Evolutionary conservation across 2,797 vertebrate species (phyloP).

Genomic region (Muraenolepis orangiensis): DNA sequence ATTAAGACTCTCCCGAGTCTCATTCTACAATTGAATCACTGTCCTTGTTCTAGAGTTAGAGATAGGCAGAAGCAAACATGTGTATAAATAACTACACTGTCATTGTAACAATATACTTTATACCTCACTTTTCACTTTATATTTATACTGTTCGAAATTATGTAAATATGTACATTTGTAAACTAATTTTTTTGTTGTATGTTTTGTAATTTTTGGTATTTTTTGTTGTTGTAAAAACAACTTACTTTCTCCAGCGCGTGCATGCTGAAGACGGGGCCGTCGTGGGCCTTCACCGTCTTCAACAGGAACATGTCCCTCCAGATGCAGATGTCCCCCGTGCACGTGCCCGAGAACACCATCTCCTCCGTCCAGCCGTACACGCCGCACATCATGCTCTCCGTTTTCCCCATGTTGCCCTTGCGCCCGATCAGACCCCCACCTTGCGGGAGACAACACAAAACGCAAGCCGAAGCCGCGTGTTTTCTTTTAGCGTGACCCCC

Average conservation of each 20-base stretch:
- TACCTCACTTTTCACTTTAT: too few relatives aligned
- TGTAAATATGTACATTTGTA: too few relatives aligned
- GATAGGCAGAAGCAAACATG: too few relatives aligned
- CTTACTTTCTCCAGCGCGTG: conserved; percentile 94
- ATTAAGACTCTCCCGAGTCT: too few relatives aligned
- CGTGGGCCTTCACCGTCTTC: conserved; percentile 97
- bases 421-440: conserved; percentile 94
- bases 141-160: too few relatives aligned
- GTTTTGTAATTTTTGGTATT: too few relatives aligned
- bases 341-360: conserved; percentile 95
- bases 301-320: conserved; percentile 97
- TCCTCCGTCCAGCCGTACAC: conserved; percentile 98
- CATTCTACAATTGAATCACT: too few relatives aligned
- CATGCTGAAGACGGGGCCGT: conserved; percentile 98
- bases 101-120: too few relatives aligned
- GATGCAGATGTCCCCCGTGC: conserved; percentile 93
- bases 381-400: conserved; percentile 96
- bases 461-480: neutral
- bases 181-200: too few relatives aligned
- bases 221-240: too few relatives aligned
- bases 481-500: neutral
- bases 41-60: too few relatives aligned
- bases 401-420: conserved; percentile 90
- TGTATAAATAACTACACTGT: too few relatives aligned
- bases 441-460: conserved; percentile 51